Percentiles rank a stretch among this genome's conserved stretches.
phyloP scores from a whole-genome alignment of 2,888 invertebrate genomes.

The Plusia festucae region DNA sequence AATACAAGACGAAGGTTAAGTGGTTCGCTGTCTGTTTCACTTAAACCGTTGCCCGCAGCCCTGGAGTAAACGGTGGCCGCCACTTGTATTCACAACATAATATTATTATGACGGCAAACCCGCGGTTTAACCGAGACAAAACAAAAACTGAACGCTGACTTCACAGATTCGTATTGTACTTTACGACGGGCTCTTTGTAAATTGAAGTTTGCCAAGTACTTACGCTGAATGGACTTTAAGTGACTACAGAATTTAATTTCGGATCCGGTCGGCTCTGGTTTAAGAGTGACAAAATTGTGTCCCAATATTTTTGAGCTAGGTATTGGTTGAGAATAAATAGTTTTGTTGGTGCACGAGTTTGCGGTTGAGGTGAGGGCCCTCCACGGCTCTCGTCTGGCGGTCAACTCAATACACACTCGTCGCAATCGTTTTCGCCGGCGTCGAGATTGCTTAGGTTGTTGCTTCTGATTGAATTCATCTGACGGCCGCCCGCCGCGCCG shows the following conservation, averaged over 20 bases:
- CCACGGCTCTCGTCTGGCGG: constrained; percentile 73
- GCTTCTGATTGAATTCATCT: constrained; percentile 86
- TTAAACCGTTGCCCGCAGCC: constrained; percentile 78
- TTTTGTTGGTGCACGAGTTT: constrained; percentile 70
- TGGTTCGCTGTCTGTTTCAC: constrained; percentile 84
- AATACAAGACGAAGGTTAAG: constrained; percentile 85
- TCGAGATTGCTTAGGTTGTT: constrained; percentile 85
- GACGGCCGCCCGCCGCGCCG: constrained; percentile 62
- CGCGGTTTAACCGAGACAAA: constrained; percentile 68
- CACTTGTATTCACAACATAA: constrained; percentile 75
- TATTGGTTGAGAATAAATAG: constrained; percentile 65
- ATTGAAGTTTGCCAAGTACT: constrained; percentile 58
- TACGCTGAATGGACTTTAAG: constrained; percentile 56
- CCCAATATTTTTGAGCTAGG: constrained; percentile 57
- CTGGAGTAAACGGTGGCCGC: constrained; percentile 72
- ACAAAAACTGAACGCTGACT: constrained; percentile 65
- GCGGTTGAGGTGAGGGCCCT: constrained; percentile 73
- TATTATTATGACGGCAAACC: constrained; percentile 73
- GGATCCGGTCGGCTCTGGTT: constrained; percentile 32
- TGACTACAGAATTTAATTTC: constrained; percentile 53
- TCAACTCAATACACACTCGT: constrained; percentile 81
- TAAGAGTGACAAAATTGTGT: constrained; percentile 54
- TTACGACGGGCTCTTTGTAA: constrained; percentile 58
- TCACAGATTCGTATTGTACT: constrained; percentile 64
- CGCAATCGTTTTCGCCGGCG: constrained; percentile 80